A percentile compares a stretch with the other conserved stretches of the same genome.
These are phyloP conservation scores for Knipowitschia caucasica DNA, from an alignment of 2,797 vertebrate genomes.

Conservation along the genomic window DNA sequence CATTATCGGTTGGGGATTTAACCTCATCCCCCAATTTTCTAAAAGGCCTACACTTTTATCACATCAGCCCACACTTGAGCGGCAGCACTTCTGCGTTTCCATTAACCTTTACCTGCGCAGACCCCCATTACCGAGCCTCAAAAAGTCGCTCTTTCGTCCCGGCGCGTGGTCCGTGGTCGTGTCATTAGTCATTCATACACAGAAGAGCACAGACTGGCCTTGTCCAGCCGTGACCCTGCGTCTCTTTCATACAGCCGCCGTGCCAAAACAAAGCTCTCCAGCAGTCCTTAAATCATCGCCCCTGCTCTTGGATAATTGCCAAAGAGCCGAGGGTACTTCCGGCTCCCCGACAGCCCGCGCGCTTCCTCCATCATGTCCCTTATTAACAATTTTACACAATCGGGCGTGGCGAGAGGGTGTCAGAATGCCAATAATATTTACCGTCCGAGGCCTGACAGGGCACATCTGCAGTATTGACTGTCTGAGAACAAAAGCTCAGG, in stretches of 20 bases:
- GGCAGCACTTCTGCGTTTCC: conserved; percentile 36
- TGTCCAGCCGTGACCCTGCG: conserved; percentile 46
- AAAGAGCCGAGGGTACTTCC: conserved; percentile 69
- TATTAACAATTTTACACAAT: conserved; percentile 81
- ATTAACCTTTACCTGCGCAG: conserved; percentile 40
- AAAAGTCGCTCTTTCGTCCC: conserved; percentile 33
- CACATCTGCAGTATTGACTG: conserved; percentile 65
- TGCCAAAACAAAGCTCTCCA: conserved; percentile 64
- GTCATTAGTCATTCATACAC: conserved; percentile 52
- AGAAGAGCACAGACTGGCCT: conserved; percentile 32
- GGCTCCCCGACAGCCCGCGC: conserved; percentile 65
- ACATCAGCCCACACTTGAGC: neutral
- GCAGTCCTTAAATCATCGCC: conserved; percentile 65
- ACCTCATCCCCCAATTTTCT: no score
- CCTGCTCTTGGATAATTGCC: conserved; percentile 75
- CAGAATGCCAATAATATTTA: conserved; percentile 82
- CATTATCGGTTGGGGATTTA: no score
- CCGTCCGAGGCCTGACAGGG: conserved; percentile 71
- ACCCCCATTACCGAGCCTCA: conserved; percentile 46
- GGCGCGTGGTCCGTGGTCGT: conserved; percentile 23
- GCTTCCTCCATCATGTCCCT: conserved; percentile 75
- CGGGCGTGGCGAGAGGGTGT: conserved; percentile 69
- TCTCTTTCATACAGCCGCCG: conserved; percentile 47
- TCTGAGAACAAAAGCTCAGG: conserved; percentile 21
- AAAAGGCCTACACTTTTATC: no score